Conservation (phyloP, 2,113 vertebrate genomes). For the Phrynosoma blainvillii region DNA sequence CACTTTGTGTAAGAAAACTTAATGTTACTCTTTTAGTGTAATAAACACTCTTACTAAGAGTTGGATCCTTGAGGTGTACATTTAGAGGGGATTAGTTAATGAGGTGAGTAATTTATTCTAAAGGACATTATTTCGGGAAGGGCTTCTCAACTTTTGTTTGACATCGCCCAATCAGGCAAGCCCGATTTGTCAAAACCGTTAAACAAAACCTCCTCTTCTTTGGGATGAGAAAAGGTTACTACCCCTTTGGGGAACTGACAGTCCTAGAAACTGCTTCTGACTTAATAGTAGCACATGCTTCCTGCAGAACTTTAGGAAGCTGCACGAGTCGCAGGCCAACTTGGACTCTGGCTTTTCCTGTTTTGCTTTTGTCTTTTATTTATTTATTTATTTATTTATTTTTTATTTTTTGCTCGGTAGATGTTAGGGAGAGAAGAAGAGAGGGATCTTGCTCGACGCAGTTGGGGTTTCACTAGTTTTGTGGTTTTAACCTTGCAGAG, state of each 20-base stretch:
- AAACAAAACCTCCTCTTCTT: conserved; percentile 47
- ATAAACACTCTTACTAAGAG: conserved; percentile 63
- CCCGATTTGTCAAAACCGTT: conserved; percentile 58
- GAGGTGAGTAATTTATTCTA: conserved; percentile 67
- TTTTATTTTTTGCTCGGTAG: not conserved
- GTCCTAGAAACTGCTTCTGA: conserved; percentile 59
- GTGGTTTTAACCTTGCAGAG: conserved; percentile 33
- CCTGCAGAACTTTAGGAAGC: conserved; percentile 54
- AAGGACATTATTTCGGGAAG: conserved; percentile 63
- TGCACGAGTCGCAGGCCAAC: conserved; percentile 42
- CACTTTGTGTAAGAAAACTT: conserved; percentile 47
- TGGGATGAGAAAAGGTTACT: conserved; percentile 39
- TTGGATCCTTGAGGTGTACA: conserved; percentile 43
- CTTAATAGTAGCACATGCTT: conserved; percentile 61
- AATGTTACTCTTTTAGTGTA: conserved; percentile 55
- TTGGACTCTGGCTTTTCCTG: conserved; percentile 40
- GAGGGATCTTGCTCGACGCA: not conserved
- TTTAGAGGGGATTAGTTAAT: conserved; percentile 70
- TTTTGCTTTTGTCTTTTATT: not conserved
- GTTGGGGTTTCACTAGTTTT: not conserved
- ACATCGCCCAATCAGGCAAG: conserved; percentile 39
- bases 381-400: too few relatives aligned
- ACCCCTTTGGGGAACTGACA: conserved; percentile 56
- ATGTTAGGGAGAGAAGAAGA: conserved; percentile 36
- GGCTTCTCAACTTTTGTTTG: conserved; percentile 59